These are phyloP conservation scores for Sphaerophoria taeniata DNA, from an alignment of 2,888 invertebrate genomes.

Conservation along the genomic window DNA sequence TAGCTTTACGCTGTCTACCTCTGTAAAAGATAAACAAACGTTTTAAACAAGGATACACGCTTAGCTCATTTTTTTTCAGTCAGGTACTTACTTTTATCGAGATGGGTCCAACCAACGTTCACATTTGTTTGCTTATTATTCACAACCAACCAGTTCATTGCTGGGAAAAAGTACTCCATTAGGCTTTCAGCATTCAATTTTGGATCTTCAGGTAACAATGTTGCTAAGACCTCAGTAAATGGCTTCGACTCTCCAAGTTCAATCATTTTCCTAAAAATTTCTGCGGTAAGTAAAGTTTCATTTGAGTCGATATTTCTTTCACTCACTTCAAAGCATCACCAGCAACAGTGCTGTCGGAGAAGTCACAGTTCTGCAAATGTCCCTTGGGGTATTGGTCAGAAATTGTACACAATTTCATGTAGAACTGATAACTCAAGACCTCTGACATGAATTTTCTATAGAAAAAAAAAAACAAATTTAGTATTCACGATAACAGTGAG, in stretches of 20 bases:
- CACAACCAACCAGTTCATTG: constrained; percentile 81
- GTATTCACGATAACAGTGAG: neutral
- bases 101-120: constrained; percentile 25
- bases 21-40: no score
- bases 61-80: no score
- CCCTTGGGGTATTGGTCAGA: constrained; percentile 67
- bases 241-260: constrained; percentile 87
- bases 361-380: constrained; percentile 88
- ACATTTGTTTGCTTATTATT: constrained; percentile 4
- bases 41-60: no score
- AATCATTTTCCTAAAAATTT: constrained; percentile 43
- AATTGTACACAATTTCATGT: constrained; percentile 20
- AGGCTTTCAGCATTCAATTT: constrained; percentile 89
- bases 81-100: constrained; percentile 11
- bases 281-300: neutral
- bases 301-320: no score
- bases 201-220: constrained; percentile 88
- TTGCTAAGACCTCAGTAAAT: constrained; percentile 86
- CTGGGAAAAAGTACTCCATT: constrained; percentile 90
- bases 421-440: constrained; percentile 32
- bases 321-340: constrained; percentile 86
- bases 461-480: neutral
- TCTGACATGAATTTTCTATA: constrained; percentile 23
- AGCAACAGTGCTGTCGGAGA: constrained; percentile 90
- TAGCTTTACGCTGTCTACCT: no score